A percentile compares a stretch with the other conserved stretches of the same genome.
Evolutionary conservation across 2,113 vertebrate species (phyloP).

Genomic region (Coregonus clupeaformis): DNA sequence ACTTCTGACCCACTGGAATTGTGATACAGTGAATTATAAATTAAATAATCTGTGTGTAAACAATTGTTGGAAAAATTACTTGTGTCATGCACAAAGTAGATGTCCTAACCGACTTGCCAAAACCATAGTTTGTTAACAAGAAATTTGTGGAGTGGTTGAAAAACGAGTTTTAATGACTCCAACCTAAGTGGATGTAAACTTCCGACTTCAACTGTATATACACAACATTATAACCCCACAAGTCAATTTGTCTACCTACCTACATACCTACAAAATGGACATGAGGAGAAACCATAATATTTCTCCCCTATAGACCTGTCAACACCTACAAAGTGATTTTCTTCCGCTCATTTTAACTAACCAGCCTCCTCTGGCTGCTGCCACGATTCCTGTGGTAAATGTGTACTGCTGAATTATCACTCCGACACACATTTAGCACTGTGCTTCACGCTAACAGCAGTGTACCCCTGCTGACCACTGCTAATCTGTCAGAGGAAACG

Average conservation of each 20-base stretch:
- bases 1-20: too few relatives aligned
- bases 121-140: too few relatives aligned
- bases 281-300: neutral
- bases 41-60: too few relatives aligned
- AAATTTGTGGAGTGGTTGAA: too few relatives aligned
- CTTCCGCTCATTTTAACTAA: slow-evolving; percentile 39
- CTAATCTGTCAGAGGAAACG: slow-evolving; percentile 73
- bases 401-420: slow-evolving; percentile 76
- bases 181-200: too few relatives aligned
- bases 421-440: slow-evolving; percentile 74
- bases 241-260: neutral
- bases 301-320: neutral
- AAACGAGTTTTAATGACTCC: too few relatives aligned
- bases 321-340: slow-evolving; percentile 24
- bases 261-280: neutral
- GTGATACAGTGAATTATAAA: too few relatives aligned
- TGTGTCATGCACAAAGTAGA: too few relatives aligned
- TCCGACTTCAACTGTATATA: too few relatives aligned
- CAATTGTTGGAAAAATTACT: too few relatives aligned
- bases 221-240: neutral
- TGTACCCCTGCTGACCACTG: slow-evolving; percentile 56
- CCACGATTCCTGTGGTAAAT: slow-evolving; percentile 56
- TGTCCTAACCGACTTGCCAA: too few relatives aligned
- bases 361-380: slow-evolving; percentile 43
- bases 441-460: slow-evolving; percentile 46